Conservation (phyloP, 2,797 vertebrate species). For the Phataginus tricuspis region DNA sequence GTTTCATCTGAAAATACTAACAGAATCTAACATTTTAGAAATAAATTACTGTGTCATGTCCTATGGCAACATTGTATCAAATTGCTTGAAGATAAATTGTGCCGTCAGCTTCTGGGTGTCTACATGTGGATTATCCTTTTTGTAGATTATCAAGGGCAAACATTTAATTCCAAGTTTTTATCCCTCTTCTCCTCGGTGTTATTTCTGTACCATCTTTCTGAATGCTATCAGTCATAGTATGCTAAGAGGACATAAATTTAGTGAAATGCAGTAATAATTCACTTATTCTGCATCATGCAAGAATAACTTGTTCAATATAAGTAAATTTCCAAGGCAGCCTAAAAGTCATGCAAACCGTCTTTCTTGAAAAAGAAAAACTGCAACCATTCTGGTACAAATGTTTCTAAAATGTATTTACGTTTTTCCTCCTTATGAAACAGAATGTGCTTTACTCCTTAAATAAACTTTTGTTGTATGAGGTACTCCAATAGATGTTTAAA, state of each 20-base stretch:
- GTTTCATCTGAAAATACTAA: slow-evolving; percentile 77
- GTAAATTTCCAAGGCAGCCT: slow-evolving; percentile 12
- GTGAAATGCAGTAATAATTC: neutral
- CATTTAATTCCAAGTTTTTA: slow-evolving; percentile 29
- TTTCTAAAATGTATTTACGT: slow-evolving; percentile 10
- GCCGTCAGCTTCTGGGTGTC: slow-evolving; percentile 28
- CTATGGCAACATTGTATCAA: slow-evolving; percentile 60
- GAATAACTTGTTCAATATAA: neutral
- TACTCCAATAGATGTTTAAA: neutral
- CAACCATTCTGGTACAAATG: slow-evolving; percentile 21
- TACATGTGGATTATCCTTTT: slow-evolving; percentile 17
- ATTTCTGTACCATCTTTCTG: neutral
- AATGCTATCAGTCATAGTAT: neutral
- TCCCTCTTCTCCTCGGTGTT: neutral
- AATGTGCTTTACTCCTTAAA: slow-evolving; percentile 7
- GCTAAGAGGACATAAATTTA: neutral
- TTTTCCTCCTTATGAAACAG: neutral
- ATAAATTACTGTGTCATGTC: slow-evolving; percentile 66
- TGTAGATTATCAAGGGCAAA: slow-evolving; percentile 34
- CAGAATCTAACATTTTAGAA: slow-evolving; percentile 69
- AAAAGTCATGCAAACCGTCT: neutral
- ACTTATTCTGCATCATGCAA: neutral
- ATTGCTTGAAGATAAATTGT: slow-evolving; percentile 69
- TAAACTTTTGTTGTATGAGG: neutral
- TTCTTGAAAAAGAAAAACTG: neutral